A percentile compares a stretch with the other conserved stretches of the same genome.
These are phyloP conservation scores for Actinia tenebrosa DNA, from an alignment of 64 coral and sea anemone species.

Conservation along the genomic window DNA sequence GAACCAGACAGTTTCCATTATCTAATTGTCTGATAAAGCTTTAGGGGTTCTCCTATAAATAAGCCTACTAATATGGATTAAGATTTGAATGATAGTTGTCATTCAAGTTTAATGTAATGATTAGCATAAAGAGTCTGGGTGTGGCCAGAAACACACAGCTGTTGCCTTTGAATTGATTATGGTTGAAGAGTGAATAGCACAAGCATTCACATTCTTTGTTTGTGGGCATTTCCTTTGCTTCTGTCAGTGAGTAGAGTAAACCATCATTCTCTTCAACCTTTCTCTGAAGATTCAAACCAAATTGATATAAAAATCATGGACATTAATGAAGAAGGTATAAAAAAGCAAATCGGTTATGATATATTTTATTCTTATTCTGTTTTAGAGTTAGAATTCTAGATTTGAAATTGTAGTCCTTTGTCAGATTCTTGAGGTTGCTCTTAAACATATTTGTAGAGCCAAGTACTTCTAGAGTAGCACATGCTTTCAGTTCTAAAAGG, in stretches of 20 bases:
- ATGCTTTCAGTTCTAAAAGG: not conserved
- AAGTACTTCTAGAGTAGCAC: not conserved
- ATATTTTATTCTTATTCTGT: not conserved
- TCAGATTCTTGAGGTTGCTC: not conserved
- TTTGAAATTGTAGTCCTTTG: not conserved
- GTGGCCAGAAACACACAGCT: not conserved
- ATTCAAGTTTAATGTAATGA: not conserved
- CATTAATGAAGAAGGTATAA: constrained; percentile 11
- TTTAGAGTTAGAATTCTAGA: not conserved
- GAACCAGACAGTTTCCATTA: not conserved
- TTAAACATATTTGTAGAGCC: not conserved
- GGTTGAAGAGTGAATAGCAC: not conserved
- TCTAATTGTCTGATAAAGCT: not conserved
- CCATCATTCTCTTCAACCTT: not conserved
- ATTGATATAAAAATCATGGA: not conserved
- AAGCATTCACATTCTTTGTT: constrained; percentile 6
- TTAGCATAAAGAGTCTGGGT: not conserved
- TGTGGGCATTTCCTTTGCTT: not conserved
- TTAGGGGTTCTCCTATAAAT: not conserved
- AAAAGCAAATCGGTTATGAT: not conserved
- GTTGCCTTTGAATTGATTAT: not conserved
- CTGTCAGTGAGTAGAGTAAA: not conserved
- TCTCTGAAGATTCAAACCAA: not conserved
- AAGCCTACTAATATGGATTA: not conserved
- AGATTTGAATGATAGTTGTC: not conserved